phyloP scores from a whole-genome alignment of 2,113 vertebrate species.

The Climacteris rufus region DNA sequence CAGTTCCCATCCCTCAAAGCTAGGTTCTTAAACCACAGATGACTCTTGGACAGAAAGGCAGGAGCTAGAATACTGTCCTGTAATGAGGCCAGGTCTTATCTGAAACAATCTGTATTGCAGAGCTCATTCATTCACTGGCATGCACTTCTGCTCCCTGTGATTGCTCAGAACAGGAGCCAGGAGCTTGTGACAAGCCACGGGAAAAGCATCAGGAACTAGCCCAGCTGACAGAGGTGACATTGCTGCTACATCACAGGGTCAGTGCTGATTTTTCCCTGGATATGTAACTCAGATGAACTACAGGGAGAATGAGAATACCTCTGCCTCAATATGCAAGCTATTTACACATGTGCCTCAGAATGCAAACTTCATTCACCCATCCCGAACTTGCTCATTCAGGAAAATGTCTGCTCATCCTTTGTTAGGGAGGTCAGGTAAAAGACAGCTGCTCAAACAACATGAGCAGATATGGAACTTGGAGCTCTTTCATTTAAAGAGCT shows the following conservation, averaged over 20 bases:
- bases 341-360: background rate
- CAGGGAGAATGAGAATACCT: background rate
- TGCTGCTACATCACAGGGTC: background rate
- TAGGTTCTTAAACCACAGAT: background rate
- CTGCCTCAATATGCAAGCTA: background rate
- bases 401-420: background rate
- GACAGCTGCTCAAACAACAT: background rate
- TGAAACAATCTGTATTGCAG: background rate
- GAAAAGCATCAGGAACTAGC: background rate
- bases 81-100: background rate
- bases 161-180: background rate
- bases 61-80: background rate
- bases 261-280: background rate
- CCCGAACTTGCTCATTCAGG: background rate
- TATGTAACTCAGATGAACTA: background rate
- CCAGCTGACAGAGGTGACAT: background rate
- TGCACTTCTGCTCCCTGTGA: background rate
- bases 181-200: background rate
- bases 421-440: background rate
- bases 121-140: background rate
- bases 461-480: background rate
- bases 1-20: background rate
- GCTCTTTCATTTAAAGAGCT: background rate
- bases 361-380: background rate
- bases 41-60: background rate